Evolutionary conservation across 2,113 vertebrate genomes (phyloP).

Genomic region (Cinclus cinclus): DNA sequence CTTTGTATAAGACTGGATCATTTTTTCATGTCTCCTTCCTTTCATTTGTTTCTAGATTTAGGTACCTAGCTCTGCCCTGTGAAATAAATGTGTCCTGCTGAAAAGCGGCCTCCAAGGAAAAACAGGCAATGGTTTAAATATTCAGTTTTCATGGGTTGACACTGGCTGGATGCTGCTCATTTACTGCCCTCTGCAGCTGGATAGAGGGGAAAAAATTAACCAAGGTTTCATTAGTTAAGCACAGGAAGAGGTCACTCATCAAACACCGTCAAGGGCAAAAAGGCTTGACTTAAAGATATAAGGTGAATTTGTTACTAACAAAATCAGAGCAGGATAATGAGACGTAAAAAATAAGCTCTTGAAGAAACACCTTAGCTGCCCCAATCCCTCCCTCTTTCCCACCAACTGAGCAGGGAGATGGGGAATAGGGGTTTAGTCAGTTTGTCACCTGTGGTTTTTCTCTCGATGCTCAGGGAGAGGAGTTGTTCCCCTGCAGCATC

Average conservation of each 20-base stretch:
- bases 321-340: background rate
- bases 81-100: background rate
- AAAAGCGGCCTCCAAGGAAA: background rate
- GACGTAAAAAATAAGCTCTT: background rate
- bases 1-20: background rate
- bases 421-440: background rate
- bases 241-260: background rate
- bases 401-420: background rate
- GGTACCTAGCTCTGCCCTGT: background rate
- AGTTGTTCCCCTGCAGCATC: background rate
- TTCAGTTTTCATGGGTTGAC: background rate
- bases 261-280: background rate
- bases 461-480: background rate
- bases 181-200: background rate
- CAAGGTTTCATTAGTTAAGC: background rate
- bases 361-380: background rate
- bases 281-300: background rate
- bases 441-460: background rate
- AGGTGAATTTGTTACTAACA: background rate
- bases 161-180: background rate
- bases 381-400: background rate
- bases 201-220: background rate
- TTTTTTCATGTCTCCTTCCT: background rate
- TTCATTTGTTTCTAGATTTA: background rate
- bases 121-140: background rate